A percentile compares a stretch with the other conserved stretches of the same genome.
Evolutionary conservation across 2,113 vertebrate genomes (phyloP).

Genomic region (Oreotragus oreotragus): DNA sequence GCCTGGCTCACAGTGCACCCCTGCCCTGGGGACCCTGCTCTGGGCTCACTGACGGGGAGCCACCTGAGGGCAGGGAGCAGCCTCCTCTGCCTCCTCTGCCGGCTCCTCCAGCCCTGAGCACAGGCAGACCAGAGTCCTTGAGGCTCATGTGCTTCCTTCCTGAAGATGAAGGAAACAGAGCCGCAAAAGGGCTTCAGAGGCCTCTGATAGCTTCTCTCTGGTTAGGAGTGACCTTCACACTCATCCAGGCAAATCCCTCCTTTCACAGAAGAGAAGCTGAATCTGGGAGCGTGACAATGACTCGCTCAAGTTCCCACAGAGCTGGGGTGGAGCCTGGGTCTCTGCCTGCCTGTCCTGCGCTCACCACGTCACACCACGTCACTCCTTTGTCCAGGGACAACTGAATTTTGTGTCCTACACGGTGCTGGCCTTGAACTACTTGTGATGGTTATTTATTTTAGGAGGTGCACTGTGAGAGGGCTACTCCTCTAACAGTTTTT

Average conservation of each 20-base stretch:
- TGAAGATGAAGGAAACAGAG: background rate
- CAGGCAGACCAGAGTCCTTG: background rate
- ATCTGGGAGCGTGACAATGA: background rate
- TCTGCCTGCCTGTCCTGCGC: background rate
- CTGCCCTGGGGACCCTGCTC: background rate
- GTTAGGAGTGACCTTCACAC: background rate
- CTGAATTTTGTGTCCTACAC: background rate
- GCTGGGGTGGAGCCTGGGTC: background rate
- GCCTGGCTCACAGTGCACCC: background rate
- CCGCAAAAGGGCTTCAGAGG: background rate
- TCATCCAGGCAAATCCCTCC: background rate
- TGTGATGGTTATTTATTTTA: background rate
- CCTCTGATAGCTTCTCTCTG: background rate
- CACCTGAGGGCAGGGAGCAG: background rate
- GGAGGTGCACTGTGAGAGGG: background rate
- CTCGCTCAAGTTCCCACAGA: rapidly evolving
- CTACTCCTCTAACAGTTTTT: background rate
- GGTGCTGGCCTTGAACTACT: background rate
- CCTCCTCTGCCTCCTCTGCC: background rate
- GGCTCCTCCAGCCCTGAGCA: background rate
- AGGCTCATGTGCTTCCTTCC: background rate
- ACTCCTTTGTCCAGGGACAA: background rate
- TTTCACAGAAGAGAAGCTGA: background rate
- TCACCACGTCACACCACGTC: rapidly evolving
- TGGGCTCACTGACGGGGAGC: background rate